phyloP scores from a whole-genome alignment of 2,113 vertebrate species.

The Microcebus griseorufus region DNA sequence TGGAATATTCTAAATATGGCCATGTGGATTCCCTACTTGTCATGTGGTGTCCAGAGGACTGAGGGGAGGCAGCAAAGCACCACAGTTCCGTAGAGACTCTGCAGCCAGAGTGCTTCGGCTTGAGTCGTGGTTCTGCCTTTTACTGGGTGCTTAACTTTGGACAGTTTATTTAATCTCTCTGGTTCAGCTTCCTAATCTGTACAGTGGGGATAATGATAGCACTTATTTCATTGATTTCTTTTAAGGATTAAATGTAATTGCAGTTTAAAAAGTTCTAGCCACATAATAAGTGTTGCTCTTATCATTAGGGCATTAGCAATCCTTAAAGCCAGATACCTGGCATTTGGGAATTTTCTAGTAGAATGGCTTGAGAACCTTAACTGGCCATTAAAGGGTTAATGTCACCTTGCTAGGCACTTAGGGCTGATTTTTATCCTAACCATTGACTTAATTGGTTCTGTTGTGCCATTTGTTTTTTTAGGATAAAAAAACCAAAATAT shows the following conservation, averaged over 20 bases:
- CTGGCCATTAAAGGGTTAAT: neutral
- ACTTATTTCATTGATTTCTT: neutral
- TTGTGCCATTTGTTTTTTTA: neutral
- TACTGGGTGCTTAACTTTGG: neutral
- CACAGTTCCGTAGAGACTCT: accelerated
- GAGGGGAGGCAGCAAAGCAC: neutral
- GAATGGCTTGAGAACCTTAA: neutral
- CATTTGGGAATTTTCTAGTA: neutral
- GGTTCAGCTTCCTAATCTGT: slow-evolving; percentile 29
- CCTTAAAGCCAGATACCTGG: neutral
- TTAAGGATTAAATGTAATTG: neutral
- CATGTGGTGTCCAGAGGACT: neutral
- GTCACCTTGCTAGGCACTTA: neutral
- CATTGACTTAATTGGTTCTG: neutral
- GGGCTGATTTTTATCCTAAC: neutral
- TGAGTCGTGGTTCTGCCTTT: neutral
- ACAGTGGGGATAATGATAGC: neutral
- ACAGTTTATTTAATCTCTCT: neutral
- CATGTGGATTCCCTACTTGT: neutral
- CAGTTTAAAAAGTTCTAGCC: neutral
- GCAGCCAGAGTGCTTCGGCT: neutral
- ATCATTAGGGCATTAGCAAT: neutral
- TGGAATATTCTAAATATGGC: neutral
- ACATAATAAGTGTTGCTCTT: neutral
- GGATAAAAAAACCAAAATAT: neutral